Conservation (phyloP, 2,888 invertebrate genomes). For the Drosophila ezoana region DNA sequence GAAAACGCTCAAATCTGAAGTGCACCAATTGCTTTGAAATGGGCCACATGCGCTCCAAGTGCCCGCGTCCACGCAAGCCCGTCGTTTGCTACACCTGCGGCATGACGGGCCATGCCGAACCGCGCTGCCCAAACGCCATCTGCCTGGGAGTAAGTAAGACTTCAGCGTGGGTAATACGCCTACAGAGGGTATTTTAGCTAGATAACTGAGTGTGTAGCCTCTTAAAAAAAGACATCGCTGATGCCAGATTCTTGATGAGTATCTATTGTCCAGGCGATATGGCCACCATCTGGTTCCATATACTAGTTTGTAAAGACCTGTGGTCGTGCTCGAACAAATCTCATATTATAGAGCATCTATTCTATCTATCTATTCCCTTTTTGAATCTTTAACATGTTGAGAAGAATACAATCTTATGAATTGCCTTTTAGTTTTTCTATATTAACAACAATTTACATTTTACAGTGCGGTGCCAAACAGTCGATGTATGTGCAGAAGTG, state of each 20-base stretch:
- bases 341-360: no score
- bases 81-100: conserved; percentile 89
- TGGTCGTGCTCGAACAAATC: no score
- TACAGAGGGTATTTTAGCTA: no score
- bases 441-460: conserved; percentile 38
- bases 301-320: no score
- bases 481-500: conserved; percentile 87
- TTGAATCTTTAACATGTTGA: no score
- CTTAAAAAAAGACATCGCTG: no score
- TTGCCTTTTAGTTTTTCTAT: no score
- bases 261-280: no score
- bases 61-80: conserved; percentile 86
- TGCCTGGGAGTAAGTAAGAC: conserved; percentile 88
- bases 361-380: no score
- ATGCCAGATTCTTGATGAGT: no score
- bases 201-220: neutral
- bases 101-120: conserved; percentile 87
- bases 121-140: conserved; percentile 89
- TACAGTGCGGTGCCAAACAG: conserved; percentile 89
- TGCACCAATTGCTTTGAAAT: conserved; percentile 88
- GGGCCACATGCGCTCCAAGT: conserved; percentile 88
- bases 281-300: no score
- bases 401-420: no score
- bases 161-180: neutral
- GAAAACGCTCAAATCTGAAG: conserved; percentile 82